Percentiles rank a stretch among this genome's conserved stretches.
Evolutionary conservation across 2,888 invertebrate species (phyloP).

Genomic region (Brachycybe producta): DNA sequence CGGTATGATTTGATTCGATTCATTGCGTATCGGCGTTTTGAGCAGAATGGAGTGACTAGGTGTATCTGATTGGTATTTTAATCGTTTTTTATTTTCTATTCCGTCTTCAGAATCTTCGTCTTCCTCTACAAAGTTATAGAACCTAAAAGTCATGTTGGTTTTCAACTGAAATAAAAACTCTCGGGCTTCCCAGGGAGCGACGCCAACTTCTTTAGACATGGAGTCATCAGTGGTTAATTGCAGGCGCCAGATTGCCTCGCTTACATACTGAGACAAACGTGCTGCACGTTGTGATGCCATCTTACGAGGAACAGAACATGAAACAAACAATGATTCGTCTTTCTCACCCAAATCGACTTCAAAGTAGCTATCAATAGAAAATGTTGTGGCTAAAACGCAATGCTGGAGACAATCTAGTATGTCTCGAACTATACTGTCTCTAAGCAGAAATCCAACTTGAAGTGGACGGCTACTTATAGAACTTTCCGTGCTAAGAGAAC

Average conservation of each 20-base stretch:
- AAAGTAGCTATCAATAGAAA: too few species aligned
- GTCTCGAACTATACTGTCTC: conserved; percentile 3
- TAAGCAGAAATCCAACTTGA: conserved; percentile 10
- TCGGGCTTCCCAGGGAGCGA: background rate
- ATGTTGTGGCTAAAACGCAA: background rate
- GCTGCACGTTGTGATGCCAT: background rate
- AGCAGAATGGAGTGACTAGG: too few species aligned
- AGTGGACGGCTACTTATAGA: background rate
- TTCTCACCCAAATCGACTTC: background rate
- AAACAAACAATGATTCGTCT: background rate
- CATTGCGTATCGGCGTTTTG: too few species aligned
- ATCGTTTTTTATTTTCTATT: background rate
- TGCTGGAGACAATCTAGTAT: conserved; percentile 2
- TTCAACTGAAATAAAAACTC: too few species aligned
- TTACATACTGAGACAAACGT: background rate
- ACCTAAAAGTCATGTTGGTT: too few species aligned
- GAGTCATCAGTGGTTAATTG: conserved; percentile 3
- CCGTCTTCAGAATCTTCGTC: conserved; percentile 6
- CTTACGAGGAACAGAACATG: background rate
- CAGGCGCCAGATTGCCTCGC: conserved; percentile 12
- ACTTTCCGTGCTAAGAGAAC: conserved; percentile 1
- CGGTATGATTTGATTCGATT: background rate
- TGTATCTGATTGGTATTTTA: background rate
- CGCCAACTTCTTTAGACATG: background rate
- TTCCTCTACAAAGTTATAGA: background rate